These are phyloP conservation scores for Myiopsitta monachus DNA, from an alignment of 2,113 vertebrate species.

Conservation along the genomic window DNA sequence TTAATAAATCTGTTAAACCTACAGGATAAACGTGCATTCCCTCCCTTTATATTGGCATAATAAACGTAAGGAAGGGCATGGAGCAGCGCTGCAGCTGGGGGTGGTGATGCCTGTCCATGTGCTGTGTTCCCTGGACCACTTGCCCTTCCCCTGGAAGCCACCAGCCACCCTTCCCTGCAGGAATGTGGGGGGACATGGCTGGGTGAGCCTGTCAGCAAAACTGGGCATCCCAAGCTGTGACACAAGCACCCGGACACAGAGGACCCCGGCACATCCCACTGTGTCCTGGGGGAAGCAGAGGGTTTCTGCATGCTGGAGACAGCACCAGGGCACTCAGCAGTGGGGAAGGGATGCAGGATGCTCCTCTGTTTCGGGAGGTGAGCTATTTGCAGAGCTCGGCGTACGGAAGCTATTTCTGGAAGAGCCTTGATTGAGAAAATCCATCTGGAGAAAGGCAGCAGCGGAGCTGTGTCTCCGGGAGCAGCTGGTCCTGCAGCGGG, in stretches of 20 bases:
- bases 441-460: background rate
- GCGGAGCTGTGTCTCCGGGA: rapidly evolving
- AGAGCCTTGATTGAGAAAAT: background rate
- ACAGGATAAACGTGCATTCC: background rate
- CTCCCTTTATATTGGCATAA: background rate
- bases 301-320: background rate
- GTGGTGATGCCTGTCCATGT: rapidly evolving
- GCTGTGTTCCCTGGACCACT: background rate
- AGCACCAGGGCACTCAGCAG: rapidly evolving
- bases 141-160: background rate
- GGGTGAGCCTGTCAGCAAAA: rapidly evolving
- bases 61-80: background rate
- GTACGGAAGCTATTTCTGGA: background rate
- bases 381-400: background rate
- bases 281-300: rapidly evolving
- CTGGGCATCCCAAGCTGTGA: background rate
- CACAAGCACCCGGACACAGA: rapidly evolving
- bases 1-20: conserved; percentile 67
- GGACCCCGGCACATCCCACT: rapidly evolving
- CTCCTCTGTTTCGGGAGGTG: background rate
- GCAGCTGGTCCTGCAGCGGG: background rate
- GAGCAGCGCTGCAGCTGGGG: background rate
- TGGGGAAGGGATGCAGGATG: background rate
- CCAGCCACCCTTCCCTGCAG: background rate
- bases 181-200: rapidly evolving